Conservation (phyloP, 2,113 vertebrate species). For the Salminus brasiliensis region DNA sequence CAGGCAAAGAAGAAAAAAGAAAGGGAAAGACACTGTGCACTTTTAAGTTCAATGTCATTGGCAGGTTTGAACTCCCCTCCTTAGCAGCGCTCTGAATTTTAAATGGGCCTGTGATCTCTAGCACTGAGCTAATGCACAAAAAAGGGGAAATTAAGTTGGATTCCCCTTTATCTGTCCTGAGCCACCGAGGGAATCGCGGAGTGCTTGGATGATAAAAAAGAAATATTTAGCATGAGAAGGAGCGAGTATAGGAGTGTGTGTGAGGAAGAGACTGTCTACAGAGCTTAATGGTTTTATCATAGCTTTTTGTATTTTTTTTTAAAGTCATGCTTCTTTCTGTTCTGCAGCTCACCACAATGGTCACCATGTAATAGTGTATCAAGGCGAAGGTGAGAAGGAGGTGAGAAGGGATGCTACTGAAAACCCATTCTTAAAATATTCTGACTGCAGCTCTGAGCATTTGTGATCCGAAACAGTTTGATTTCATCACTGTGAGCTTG, state of each 20-base stretch:
- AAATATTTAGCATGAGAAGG: slow-evolving; percentile 32
- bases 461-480: neutral
- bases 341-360: neutral
- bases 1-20: slow-evolving; percentile 52
- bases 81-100: slow-evolving; percentile 66
- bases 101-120: slow-evolving; percentile 66
- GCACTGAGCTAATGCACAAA: slow-evolving; percentile 73
- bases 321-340: too few species aligned
- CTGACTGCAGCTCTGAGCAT: neutral
- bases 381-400: too few species aligned
- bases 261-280: neutral
- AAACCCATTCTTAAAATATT: neutral
- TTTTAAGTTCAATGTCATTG: slow-evolving; percentile 76
- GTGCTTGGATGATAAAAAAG: slow-evolving; percentile 12
- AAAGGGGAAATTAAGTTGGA: slow-evolving; percentile 59
- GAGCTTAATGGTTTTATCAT: neutral
- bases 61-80: slow-evolving; percentile 28
- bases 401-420: neutral
- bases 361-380: neutral
- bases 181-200: slow-evolving; percentile 24
- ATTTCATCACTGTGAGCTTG: neutral
- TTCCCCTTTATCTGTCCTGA: slow-evolving; percentile 66
- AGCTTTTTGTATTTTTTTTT: slow-evolving; percentile 50
- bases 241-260: neutral
- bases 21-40: slow-evolving; percentile 52